A percentile compares a stretch with the other conserved stretches of the same genome.
These are phyloP conservation scores for Spodoptera frugiperda DNA, from an alignment of 1,140 invertebrate species.

Conservation along the genomic window DNA sequence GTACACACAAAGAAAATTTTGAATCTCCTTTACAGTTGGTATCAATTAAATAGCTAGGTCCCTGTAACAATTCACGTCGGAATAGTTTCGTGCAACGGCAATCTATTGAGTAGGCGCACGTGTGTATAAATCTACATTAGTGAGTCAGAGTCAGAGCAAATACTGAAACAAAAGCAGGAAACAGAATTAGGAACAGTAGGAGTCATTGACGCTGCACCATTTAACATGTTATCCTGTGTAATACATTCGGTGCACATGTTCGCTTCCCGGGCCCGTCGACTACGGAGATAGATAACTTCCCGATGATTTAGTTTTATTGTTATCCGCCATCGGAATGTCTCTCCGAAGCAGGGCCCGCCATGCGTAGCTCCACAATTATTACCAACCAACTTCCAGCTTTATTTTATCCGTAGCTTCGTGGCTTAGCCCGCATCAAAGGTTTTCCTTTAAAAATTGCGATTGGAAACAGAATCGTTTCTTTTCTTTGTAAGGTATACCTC, in stretches of 20 bases:
- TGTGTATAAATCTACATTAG: slow-evolving; percentile 15
- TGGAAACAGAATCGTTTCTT: slow-evolving; percentile 31
- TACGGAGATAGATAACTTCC: slow-evolving; percentile 82
- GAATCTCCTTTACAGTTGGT: too few relatives aligned
- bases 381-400: slow-evolving; percentile 39
- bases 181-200: slow-evolving; percentile 63
- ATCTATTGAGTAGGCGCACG: background rate
- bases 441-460: slow-evolving; percentile 36
- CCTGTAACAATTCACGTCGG: background rate
- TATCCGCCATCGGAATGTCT: slow-evolving; percentile 77
- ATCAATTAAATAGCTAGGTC: too few relatives aligned
- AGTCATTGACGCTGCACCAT: slow-evolving; percentile 71
- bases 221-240: slow-evolving; percentile 78
- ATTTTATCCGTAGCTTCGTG: slow-evolving; percentile 38
- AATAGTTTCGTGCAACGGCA: background rate
- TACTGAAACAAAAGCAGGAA: slow-evolving; percentile 47
- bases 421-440: slow-evolving; percentile 30
- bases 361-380: slow-evolving; percentile 51
- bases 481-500: slow-evolving; percentile 15
- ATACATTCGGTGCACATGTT: slow-evolving; percentile 78
- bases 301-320: slow-evolving; percentile 85
- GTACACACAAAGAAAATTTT: too few relatives aligned
- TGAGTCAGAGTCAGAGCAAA: slow-evolving; percentile 35
- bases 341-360: slow-evolving; percentile 53
- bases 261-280: slow-evolving; percentile 68